Percentiles rank a stretch among this genome's conserved stretches.
Evolutionary conservation across 1,140 invertebrate genomes (phyloP).

Genomic region (Ganaspis sp.): DNA sequence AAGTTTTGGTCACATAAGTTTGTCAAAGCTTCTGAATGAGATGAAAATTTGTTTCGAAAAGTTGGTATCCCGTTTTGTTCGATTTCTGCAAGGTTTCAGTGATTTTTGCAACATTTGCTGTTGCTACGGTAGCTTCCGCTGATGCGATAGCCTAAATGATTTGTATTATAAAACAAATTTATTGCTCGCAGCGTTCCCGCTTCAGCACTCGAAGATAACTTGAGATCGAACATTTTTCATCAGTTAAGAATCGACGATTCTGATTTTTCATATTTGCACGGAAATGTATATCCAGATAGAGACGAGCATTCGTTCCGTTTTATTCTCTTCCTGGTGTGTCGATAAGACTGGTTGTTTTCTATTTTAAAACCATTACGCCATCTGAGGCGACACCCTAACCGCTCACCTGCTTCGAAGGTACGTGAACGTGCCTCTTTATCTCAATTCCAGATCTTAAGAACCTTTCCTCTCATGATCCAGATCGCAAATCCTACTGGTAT

Average conservation of each 20-base stretch:
- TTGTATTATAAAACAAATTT: too few species aligned
- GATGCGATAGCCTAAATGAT: too few species aligned
- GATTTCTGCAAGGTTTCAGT: too few species aligned
- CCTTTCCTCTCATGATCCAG: constrained; percentile 16
- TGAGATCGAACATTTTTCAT: not conserved
- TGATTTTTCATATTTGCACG: constrained; percentile 5
- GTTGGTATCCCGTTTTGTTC: too few species aligned
- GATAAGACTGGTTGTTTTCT: constrained; percentile 23
- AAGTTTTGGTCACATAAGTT: too few species aligned
- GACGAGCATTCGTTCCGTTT: not conserved
- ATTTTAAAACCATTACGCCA: constrained; percentile 21
- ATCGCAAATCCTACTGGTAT: constrained; percentile 18
- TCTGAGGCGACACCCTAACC: constrained; percentile 10
- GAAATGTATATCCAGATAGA: not conserved
- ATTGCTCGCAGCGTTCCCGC: too few species aligned
- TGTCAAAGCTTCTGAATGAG: too few species aligned
- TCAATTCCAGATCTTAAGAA: constrained; percentile 10
- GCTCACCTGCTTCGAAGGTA: constrained; percentile 21
- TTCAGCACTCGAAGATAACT: too few species aligned
- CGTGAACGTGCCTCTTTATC: constrained; percentile 6
- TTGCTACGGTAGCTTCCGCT: too few species aligned
- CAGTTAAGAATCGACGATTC: not conserved
- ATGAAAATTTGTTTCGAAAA: too few species aligned
- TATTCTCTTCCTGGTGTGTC: constrained; percentile 22
- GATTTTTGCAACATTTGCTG: too few species aligned